phyloP scores from a whole-genome alignment of 2,113 vertebrate genomes.

The Erythrocebus patas region DNA sequence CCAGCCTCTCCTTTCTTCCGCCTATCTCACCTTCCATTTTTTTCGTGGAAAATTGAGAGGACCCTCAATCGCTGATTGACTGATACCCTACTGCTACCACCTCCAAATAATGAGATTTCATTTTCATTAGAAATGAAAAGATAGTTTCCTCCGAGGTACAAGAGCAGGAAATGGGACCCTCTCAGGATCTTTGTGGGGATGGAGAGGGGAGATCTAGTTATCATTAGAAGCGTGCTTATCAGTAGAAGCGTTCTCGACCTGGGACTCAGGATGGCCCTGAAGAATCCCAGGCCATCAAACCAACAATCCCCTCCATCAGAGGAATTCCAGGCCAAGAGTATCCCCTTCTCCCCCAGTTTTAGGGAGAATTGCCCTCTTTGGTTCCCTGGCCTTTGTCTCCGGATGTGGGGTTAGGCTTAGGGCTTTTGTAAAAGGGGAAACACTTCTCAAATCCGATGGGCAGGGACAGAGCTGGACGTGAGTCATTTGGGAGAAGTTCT shows the following conservation, averaged over 20 bases:
- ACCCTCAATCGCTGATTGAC: neutral
- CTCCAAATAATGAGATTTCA: constrained; percentile 21
- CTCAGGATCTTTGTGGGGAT: neutral
- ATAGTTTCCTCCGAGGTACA: neutral
- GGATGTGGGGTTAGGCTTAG: neutral
- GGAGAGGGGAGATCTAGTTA: neutral
- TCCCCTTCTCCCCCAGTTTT: neutral
- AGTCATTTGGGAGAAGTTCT: neutral
- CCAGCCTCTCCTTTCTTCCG: neutral
- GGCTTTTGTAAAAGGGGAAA: neutral
- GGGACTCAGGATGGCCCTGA: neutral
- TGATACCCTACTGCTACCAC: neutral
- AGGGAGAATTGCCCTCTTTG: neutral
- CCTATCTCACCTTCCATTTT: neutral
- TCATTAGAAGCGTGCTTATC: neutral
- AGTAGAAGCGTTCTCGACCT: neutral
- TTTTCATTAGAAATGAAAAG: constrained; percentile 35
- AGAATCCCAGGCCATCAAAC: neutral
- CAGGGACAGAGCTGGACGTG: neutral
- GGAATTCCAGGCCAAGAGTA: neutral
- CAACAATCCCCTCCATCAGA: neutral
- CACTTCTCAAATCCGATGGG: neutral
- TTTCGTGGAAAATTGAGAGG: neutral
- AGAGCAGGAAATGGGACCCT: neutral
- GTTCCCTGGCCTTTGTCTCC: constrained; percentile 43